Evolutionary conservation across 2,797 vertebrate species (phyloP).

Genomic region (Hirundo rustica): DNA sequence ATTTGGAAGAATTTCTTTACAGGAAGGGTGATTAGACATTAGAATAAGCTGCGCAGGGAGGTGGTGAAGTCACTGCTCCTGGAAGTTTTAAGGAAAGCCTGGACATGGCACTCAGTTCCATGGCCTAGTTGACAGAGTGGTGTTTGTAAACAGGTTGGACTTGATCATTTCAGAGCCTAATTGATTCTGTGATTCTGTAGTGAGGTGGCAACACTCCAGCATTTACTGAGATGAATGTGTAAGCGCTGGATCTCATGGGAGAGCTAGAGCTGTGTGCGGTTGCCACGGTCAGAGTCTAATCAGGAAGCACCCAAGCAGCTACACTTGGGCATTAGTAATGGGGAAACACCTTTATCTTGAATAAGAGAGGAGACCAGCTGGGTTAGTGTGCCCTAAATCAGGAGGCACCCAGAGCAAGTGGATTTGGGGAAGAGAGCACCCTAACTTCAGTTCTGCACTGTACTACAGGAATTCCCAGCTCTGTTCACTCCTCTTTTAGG

Average conservation of each 20-base stretch:
- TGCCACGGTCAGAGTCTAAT: background rate
- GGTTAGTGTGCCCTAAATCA: background rate
- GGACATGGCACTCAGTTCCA: background rate
- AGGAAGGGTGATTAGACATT: background rate
- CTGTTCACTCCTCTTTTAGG: background rate
- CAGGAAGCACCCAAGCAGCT: background rate
- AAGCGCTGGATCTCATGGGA: background rate
- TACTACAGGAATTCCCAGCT: background rate
- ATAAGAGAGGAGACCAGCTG: background rate
- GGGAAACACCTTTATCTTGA: background rate
- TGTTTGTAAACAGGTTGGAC: accelerated
- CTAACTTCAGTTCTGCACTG: background rate
- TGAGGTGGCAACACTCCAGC: background rate
- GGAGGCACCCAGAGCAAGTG: background rate
- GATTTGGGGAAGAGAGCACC: background rate
- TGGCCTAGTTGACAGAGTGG: background rate
- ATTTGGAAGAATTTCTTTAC: background rate
- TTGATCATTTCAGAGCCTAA: accelerated
- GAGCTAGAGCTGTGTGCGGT: accelerated
- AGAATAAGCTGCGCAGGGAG: background rate
- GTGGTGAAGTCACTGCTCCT: background rate
- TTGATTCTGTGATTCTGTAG: background rate
- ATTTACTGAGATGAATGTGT: background rate
- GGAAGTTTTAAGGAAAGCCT: background rate
- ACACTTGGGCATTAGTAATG: background rate